phyloP scores from a whole-genome alignment of 2,888 invertebrate species.

The Amiota communis region DNA sequence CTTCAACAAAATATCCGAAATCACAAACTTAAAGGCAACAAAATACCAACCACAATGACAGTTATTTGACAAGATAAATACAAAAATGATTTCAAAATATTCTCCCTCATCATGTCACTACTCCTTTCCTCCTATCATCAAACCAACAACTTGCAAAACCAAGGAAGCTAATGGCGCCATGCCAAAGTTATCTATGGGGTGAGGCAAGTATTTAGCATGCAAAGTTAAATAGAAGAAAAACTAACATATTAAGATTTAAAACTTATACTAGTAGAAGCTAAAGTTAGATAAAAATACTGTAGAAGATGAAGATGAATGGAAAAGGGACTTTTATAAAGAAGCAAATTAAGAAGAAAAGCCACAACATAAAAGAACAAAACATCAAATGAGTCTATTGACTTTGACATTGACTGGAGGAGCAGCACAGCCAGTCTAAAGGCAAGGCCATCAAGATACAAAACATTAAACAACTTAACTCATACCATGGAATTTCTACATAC shows the following conservation, averaged over 20 bases:
- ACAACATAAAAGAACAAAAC: not conserved
- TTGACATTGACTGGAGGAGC: constrained; percentile 7
- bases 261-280: not conserved
- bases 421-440: not conserved
- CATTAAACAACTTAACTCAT: not conserved
- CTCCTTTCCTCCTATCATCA: not conserved
- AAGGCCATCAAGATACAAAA: not conserved
- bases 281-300: not conserved
- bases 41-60: not conserved
- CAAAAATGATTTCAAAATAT: not conserved
- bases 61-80: constrained; percentile 8
- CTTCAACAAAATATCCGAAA: no score
- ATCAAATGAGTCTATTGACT: constrained; percentile 19
- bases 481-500: not conserved
- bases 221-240: not conserved
- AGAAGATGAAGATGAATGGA: not conserved
- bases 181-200: not conserved
- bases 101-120: no score
- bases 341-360: not conserved
- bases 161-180: not conserved
- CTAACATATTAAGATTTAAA: constrained; percentile 1
- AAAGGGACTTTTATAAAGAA: not conserved
- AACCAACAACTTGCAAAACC: not conserved
- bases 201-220: not conserved
- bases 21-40: not conserved